Evolutionary conservation across 2,888 invertebrate genomes (phyloP), one percentile per base, ranked within the genome.

Genomic region (Automeris io): DNA sequence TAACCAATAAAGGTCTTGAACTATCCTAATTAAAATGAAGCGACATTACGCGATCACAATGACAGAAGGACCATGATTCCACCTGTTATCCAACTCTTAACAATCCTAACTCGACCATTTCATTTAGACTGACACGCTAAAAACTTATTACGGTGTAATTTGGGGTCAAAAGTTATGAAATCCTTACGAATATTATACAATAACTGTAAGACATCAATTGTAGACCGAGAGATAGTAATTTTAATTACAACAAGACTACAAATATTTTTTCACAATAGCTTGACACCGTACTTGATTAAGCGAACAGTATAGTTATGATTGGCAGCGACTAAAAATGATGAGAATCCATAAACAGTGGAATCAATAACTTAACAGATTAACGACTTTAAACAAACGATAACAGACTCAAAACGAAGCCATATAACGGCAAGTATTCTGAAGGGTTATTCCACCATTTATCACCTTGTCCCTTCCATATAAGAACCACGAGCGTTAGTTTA

Each of bases 131-230:
- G 18, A 3, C 13, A 18, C 16, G 29, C 39, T 39, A 39, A 39
- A 34, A 34, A 16, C 29, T 29, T 12, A 26, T 33, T 34, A 34
- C 31, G 16, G 32, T 32, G 16, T 37, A 34, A 34, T 26, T 22
- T 33, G 31, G 40, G 32, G 40, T 39, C 41, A 35, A 35, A 39
- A 26, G 29, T 47, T 45, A 49, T 42, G 40, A 33, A 42, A 41
- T 32, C 37, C 35, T 42, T 45, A 43, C 41, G 29, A 22, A 19
- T 41, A 35, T 49, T 50, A 43, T 45, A 45, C 45, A 43, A 52
- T 43, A 45, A 26, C 41, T 45, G 40, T 40, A 36, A 41, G 43
- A 35, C 16, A 29, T 22, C 9, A 16, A 34, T 34, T 18, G 4
- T 26, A 16, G 34, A 24, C 26, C 8, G 1, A 11, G 34, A 39